Percentiles rank a stretch among this genome's conserved stretches.
phyloP scores from a whole-genome alignment of 2,797 vertebrate genomes.

The Leucoraja ocellata region DNA sequence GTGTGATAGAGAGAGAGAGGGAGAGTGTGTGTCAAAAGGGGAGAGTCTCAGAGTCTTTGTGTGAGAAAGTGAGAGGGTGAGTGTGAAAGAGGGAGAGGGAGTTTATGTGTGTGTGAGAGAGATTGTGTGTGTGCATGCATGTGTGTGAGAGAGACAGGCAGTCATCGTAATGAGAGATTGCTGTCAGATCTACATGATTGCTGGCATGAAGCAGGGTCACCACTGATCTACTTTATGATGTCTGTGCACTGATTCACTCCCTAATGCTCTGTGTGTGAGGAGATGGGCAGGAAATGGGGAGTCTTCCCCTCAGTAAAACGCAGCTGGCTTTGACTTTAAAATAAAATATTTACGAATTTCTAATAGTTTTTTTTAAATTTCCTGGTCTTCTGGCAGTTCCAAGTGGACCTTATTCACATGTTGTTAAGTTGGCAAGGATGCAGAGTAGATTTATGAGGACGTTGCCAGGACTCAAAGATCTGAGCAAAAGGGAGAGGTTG shows the following conservation, averaged over 20 bases:
- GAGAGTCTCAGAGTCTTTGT: no score
- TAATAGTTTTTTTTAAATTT: not conserved
- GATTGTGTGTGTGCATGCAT: no score
- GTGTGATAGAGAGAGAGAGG: no score
- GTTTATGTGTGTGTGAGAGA: no score
- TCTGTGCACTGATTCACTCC: not conserved
- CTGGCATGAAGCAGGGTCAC: not conserved
- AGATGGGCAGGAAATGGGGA: not conserved
- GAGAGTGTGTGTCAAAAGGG: no score
- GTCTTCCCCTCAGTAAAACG: not conserved
- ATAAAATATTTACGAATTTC: no score
- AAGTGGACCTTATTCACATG: not conserved
- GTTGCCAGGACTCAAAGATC: no score
- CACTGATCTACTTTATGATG: not conserved
- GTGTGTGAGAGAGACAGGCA: not conserved
- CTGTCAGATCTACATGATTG: not conserved
- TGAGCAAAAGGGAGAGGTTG: no score
- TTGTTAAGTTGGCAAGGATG: no score
- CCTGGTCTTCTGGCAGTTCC: not conserved
- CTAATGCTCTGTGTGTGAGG: not conserved
- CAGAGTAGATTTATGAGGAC: no score
- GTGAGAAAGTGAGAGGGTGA: no score
- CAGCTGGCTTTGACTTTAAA: not conserved
- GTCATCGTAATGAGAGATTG: not conserved
- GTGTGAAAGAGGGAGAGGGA: no score